A percentile compares a stretch with the other conserved stretches of the same genome.
Conservation (phyloP, 92 coral and sea anemone species). For the Heliopora coerulea region DNA sequence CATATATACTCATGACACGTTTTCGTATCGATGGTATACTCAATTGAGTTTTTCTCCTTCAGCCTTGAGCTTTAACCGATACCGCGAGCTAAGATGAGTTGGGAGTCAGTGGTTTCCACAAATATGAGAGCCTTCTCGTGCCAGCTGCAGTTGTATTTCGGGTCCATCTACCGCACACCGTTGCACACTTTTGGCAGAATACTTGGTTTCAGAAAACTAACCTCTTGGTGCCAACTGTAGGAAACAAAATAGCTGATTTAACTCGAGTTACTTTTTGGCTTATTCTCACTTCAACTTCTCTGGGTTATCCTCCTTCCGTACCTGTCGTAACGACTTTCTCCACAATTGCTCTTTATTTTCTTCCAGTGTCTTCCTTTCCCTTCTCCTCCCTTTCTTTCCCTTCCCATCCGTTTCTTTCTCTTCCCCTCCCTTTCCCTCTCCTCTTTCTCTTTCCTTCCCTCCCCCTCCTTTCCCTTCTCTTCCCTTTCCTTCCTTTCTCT, state of each 20-base stretch:
- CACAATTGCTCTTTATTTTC: neutral
- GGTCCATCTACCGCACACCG: neutral
- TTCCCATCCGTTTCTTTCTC: too few relatives aligned
- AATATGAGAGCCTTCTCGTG: neutral
- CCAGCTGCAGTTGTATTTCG: neutral
- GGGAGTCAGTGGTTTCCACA: too few relatives aligned
- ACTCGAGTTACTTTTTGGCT: neutral
- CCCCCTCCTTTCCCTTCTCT: neutral
- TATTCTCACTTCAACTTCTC: too few relatives aligned
- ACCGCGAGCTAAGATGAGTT: too few relatives aligned
- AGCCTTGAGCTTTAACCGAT: too few relatives aligned
- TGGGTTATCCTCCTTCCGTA: too few relatives aligned
- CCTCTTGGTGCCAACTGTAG: conserved; percentile 33
- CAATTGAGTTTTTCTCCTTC: too few relatives aligned
- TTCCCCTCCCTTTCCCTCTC: neutral
- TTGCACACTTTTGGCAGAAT: neutral
- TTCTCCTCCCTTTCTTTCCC: too few relatives aligned
- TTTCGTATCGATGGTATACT: too few relatives aligned
- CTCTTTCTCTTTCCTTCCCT: neutral
- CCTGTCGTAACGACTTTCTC: too few relatives aligned
- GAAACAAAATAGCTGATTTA: neutral
- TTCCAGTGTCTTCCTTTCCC: neutral
- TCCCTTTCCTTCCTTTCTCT: too few relatives aligned
- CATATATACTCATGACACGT: too few relatives aligned
- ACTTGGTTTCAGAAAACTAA: neutral